Conservation (phyloP, 64 coral and sea anemone species). For the Exaiptasia diaphana region DNA sequence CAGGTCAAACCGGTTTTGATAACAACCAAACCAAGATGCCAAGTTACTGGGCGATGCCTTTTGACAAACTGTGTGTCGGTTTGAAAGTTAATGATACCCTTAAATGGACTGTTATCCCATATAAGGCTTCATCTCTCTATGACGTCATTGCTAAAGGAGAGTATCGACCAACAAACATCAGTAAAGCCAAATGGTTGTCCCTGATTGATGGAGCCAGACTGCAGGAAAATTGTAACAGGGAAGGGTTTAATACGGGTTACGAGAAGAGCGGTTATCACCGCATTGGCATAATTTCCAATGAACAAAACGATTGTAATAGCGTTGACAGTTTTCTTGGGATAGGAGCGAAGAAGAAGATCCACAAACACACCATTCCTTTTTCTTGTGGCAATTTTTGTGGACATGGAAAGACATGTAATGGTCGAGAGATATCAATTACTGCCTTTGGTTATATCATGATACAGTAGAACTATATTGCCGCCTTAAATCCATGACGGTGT, state of each 20-base stretch:
- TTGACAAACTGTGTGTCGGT: constrained; percentile 28
- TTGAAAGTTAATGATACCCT: neutral
- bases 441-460: no score
- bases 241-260: constrained; percentile 33
- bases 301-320: constrained; percentile 18
- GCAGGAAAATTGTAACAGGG: constrained; percentile 27
- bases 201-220: constrained; percentile 22
- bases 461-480: no score
- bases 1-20: constrained; percentile 15
- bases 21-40: neutral
- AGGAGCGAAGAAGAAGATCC: no score
- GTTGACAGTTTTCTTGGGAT: constrained; percentile 25
- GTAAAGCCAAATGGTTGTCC: constrained; percentile 28
- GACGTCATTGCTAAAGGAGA: neutral
- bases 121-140: constrained; percentile 1
- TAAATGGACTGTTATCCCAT: constrained; percentile 1
- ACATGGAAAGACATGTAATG: no score
- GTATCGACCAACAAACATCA: neutral
- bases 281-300: constrained; percentile 35
- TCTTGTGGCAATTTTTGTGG: no score
- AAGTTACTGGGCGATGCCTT: constrained; percentile 38
- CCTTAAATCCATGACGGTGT: no score
- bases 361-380: no score
- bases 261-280: neutral
- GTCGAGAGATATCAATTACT: no score